Evolutionary conservation across 2,888 invertebrate genomes (phyloP).

Genomic region (Macrostomum cliftonense): DNA sequence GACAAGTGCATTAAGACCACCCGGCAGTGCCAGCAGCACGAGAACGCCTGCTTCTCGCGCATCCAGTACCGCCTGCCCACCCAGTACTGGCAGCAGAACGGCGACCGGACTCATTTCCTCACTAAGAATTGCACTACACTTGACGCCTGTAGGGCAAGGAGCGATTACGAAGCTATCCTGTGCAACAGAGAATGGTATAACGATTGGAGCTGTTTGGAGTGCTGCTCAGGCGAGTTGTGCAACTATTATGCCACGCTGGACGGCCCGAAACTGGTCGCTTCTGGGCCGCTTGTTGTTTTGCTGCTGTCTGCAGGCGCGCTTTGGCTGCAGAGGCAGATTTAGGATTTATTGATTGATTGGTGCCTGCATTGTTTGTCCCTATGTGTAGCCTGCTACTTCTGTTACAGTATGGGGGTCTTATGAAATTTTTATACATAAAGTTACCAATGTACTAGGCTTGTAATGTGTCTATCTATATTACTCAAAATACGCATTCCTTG

Average conservation of each 20-base stretch:
- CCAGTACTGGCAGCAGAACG: slow-evolving; percentile 69
- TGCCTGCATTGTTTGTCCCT: no score
- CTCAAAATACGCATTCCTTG: no score
- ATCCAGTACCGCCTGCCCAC: slow-evolving; percentile 61
- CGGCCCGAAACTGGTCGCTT: no score
- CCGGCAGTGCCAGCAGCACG: slow-evolving; percentile 60
- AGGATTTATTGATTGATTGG: no score
- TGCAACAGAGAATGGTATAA: slow-evolving; percentile 50
- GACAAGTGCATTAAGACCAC: slow-evolving; percentile 81
- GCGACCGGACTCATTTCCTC: slow-evolving; percentile 74
- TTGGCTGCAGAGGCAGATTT: no score
- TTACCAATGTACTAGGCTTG: no score
- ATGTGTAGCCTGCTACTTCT: no score
- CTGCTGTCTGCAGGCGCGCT: no score
- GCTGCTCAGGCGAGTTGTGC: slow-evolving; percentile 81
- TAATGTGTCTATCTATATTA: no score
- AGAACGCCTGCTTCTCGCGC: slow-evolving; percentile 68
- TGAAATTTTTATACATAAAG: no score
- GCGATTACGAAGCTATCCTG: slow-evolving; percentile 26
- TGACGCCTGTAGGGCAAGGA: slow-evolving; percentile 58
- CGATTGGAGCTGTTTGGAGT: slow-evolving; percentile 87
- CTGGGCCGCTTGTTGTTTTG: no score
- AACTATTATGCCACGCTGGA: slow-evolving; percentile 63
- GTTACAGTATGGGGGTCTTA: no score
- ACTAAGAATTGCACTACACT: slow-evolving; percentile 71